Percentiles rank a stretch among this genome's conserved stretches.
These are phyloP conservation scores for Lamprologus sp. DNA, from an alignment of 2,113 vertebrate species.

Conservation along the genomic window DNA sequence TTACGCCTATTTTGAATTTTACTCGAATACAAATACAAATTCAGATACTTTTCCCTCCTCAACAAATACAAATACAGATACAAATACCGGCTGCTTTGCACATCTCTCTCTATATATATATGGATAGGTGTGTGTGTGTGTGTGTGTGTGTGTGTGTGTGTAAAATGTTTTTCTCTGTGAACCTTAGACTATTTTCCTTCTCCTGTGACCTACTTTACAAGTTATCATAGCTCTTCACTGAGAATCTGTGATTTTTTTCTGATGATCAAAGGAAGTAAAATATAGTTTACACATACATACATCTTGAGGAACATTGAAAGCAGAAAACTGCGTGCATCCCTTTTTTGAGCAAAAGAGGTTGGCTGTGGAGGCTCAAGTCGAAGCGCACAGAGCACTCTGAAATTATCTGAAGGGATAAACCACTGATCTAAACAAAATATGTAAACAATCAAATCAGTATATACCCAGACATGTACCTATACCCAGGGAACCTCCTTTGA, in stretches of 20 bases:
- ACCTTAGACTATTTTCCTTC: neutral
- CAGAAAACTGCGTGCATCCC: neutral
- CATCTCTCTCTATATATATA: accelerated
- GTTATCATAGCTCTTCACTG: neutral
- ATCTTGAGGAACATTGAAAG: neutral
- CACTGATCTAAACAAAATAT: neutral
- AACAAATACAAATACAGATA: neutral
- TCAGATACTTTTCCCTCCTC: neutral
- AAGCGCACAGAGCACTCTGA: neutral
- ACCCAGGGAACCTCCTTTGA: neutral
- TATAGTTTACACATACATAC: neutral
- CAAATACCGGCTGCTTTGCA: neutral
- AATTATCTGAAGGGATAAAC: neutral
- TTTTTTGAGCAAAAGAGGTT: neutral
- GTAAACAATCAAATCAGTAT: neutral
- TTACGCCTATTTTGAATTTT: neutral
- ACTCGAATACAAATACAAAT: neutral
- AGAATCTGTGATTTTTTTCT: neutral
- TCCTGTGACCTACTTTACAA: neutral
- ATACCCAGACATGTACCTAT: neutral
- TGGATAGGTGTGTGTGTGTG: neutral
- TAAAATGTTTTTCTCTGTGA: neutral
- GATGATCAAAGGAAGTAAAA: neutral
- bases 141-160: neutral
- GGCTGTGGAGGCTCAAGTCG: neutral